phyloP scores from a whole-genome alignment of 2,888 invertebrate species.

The Beris chalybata region DNA sequence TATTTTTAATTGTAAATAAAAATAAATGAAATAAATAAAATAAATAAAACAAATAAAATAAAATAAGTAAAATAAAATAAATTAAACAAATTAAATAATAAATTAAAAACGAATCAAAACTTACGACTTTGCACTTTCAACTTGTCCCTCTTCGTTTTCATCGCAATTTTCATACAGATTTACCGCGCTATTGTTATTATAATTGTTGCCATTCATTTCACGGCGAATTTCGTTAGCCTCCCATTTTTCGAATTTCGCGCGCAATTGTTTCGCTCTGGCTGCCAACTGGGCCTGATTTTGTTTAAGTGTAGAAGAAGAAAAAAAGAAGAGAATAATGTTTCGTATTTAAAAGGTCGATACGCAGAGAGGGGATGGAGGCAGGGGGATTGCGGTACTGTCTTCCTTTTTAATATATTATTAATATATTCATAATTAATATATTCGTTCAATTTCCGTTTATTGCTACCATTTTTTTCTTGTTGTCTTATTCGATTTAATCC shows the following conservation, averaged over 20 bases:
- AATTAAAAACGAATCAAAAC: slow-evolving; percentile 40
- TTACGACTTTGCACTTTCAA: slow-evolving; percentile 83
- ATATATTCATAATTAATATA: no score
- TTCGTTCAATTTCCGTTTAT: no score
- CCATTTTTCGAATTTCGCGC: slow-evolving; percentile 89
- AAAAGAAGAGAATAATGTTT: no score
- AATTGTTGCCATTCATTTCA: slow-evolving; percentile 55
- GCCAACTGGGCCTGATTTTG: slow-evolving; percentile 65
- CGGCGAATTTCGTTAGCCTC: slow-evolving; percentile 67
- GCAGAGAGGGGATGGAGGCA: no score
- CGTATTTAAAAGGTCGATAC: no score
- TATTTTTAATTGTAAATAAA: no score
- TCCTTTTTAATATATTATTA: no score
- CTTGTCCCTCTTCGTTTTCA: slow-evolving; percentile 65
- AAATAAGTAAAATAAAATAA: slow-evolving; percentile 44
- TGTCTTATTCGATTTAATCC: no score
- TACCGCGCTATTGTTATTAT: slow-evolving; percentile 45
- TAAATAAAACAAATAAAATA: no score
- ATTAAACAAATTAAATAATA: slow-evolving; percentile 24
- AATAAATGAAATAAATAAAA: no score
- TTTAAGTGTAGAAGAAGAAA: slow-evolving; percentile 13
- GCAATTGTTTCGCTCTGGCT: slow-evolving; percentile 79
- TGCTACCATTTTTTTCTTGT: no score
- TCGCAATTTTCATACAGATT: slow-evolving; percentile 55
- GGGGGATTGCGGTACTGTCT: no score